phyloP scores from a whole-genome alignment of 2,113 vertebrate species.

The Eulemur macaco region DNA sequence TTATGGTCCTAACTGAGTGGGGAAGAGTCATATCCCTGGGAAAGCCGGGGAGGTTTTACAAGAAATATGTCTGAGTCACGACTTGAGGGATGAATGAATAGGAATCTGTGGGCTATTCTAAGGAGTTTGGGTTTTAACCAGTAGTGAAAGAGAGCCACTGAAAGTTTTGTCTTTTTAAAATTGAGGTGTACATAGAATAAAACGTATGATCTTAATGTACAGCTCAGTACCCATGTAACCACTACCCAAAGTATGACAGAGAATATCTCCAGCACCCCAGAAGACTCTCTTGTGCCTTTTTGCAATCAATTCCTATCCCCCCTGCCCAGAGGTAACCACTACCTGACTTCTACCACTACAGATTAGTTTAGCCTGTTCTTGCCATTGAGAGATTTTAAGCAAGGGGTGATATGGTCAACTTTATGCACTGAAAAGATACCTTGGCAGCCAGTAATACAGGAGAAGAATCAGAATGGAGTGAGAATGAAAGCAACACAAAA shows the following conservation, averaged over 20 bases:
- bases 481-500: not conserved
- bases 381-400: not conserved
- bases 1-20: not conserved
- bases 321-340: not conserved
- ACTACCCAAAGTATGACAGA: not conserved
- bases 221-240: not conserved
- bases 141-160: not conserved
- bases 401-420: not conserved
- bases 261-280: not conserved
- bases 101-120: not conserved
- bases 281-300: not conserved
- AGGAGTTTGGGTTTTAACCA: not conserved
- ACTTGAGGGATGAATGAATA: not conserved
- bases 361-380: not conserved
- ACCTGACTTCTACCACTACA: not conserved
- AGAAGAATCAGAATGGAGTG: not conserved
- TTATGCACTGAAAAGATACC: not conserved
- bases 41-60: not conserved
- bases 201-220: not conserved
- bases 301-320: not conserved
- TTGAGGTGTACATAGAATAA: not conserved
- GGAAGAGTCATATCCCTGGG: not conserved
- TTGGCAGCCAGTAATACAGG: not conserved
- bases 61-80: not conserved
- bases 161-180: not conserved